Percentiles rank a stretch among this genome's conserved stretches.
Evolutionary conservation across 2,797 vertebrate species (phyloP).

Genomic region (Anabacerthia variegaticeps): DNA sequence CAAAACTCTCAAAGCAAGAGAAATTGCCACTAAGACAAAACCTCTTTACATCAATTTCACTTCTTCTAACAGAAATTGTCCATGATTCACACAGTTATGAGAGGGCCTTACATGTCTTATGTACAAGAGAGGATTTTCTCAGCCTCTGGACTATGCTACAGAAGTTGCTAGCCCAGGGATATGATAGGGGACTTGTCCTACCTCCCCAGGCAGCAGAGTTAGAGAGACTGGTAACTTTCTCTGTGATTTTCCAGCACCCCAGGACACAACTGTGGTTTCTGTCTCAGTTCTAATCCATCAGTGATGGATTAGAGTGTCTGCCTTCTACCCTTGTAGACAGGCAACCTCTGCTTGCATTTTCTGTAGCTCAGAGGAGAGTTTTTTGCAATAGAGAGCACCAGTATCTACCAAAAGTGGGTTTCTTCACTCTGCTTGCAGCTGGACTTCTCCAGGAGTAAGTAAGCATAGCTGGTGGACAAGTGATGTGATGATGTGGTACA

Average conservation of each 20-base stretch:
- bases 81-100: neutral
- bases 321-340: neutral
- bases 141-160: neutral
- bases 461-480: neutral
- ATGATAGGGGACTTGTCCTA: neutral
- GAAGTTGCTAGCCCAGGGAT: neutral
- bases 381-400: neutral
- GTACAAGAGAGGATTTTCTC: neutral
- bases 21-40: neutral
- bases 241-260: neutral
- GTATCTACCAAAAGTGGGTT: neutral
- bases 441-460: neutral
- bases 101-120: neutral
- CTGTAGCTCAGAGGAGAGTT: neutral
- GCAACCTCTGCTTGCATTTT: neutral
- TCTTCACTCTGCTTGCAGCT: neutral
- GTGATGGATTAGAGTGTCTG: neutral
- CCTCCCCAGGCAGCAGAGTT: neutral
- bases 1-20: neutral
- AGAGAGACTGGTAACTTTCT: neutral
- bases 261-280: neutral
- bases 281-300: neutral
- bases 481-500: neutral
- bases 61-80: neutral
- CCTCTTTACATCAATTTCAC: neutral